These are phyloP conservation scores for Morpho deidamia DNA, from an alignment of 2,888 invertebrate species.

Conservation along the genomic window DNA sequence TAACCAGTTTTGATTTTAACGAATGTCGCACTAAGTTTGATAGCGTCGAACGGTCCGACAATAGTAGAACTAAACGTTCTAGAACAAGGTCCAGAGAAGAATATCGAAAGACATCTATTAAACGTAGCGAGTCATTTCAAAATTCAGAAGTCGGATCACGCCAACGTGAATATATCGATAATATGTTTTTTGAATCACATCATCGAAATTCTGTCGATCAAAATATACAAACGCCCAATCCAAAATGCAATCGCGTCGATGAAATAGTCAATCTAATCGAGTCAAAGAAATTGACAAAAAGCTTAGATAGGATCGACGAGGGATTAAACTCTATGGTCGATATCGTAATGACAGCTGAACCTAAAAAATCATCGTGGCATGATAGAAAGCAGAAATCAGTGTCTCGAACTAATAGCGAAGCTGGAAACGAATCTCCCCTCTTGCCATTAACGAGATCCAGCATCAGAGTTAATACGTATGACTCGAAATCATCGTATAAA, in stretches of 20 bases:
- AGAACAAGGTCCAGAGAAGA: conserved; percentile 63
- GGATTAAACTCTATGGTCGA: conserved; percentile 85
- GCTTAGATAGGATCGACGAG: conserved; percentile 87
- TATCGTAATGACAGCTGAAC: conserved; percentile 81
- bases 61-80: conserved; percentile 47
- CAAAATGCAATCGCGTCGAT: conserved; percentile 63
- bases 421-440: conserved; percentile 56
- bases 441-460: conserved; percentile 54
- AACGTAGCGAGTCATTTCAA: conserved; percentile 72
- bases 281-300: conserved; percentile 83
- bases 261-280: conserved; percentile 77
- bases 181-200: conserved; percentile 77
- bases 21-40: conserved; percentile 79
- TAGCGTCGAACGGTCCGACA: conserved; percentile 72
- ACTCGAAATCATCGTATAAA: conserved; percentile 46
- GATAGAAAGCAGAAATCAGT: conserved; percentile 61
- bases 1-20: conserved; percentile 60
- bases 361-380: conserved; percentile 60
- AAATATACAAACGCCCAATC: conserved; percentile 45
- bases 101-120: conserved; percentile 50
- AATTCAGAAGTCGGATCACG: conserved; percentile 63
- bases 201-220: conserved; percentile 30
- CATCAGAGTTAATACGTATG: conserved; percentile 45
- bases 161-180: conserved; percentile 76
- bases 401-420: conserved; percentile 61